phyloP scores from a whole-genome alignment of 2,797 vertebrate genomes.

The Gobio occitaniae region DNA sequence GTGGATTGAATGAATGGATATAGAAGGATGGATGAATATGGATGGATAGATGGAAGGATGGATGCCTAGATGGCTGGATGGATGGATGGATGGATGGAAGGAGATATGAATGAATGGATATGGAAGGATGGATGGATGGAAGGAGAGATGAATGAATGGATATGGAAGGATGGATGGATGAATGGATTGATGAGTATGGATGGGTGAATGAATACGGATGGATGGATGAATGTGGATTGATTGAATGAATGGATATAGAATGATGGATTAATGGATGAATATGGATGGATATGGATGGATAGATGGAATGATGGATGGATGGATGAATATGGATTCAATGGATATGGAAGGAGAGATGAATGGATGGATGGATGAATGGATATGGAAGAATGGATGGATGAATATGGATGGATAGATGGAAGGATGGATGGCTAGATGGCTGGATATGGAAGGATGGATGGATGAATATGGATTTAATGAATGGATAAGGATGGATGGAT shows the following conservation, averaged over 20 bases:
- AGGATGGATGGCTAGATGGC: neutral
- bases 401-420: neutral
- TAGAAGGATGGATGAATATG: neutral
- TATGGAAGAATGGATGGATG: neutral
- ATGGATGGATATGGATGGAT: no score
- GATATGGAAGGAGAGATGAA: neutral
- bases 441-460: neutral
- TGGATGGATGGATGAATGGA: neutral
- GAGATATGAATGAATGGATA: neutral
- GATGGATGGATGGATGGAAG: neutral
- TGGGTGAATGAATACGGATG: no score
- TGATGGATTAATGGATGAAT: neutral
- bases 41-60: neutral
- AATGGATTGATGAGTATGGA: neutral
- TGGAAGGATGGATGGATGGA: neutral
- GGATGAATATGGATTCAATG: no score
- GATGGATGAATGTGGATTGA: neutral
- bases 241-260: no score
- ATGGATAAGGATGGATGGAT: neutral
- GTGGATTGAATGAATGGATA: neutral
- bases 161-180: neutral
- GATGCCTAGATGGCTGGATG: neutral
- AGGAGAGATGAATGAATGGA: neutral
- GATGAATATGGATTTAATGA: neutral
- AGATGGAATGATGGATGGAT: neutral